A percentile compares a stretch with the other conserved stretches of the same genome.
Evolutionary conservation across 2,888 invertebrate genomes (phyloP).

Genomic region (Rhagonycha lutea): DNA sequence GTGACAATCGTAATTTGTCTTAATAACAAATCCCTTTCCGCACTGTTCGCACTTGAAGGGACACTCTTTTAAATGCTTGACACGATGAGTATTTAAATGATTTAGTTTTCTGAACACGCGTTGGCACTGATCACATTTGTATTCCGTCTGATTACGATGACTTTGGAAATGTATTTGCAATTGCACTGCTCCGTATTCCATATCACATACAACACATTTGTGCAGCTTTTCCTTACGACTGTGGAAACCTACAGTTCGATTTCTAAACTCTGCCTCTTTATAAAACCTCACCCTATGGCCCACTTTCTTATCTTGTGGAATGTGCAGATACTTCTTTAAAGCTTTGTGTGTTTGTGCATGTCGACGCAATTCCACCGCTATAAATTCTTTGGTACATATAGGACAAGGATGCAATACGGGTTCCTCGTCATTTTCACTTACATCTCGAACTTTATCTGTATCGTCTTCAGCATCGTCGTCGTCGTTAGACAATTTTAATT

Average conservation of each 20-base stretch:
- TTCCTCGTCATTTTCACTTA: neutral
- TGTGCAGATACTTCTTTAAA: conserved; percentile 42
- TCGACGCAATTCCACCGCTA: conserved; percentile 38
- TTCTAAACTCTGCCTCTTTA: conserved; percentile 10
- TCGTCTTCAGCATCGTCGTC: neutral
- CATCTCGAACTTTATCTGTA: neutral
- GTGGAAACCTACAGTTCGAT: conserved; percentile 28
- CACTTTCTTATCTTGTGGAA: conserved; percentile 35
- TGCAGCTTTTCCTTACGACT: conserved; percentile 37
- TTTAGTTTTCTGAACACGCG: conserved; percentile 44
- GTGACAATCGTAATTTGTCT: conserved; percentile 46
- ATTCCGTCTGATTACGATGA: conserved; percentile 41
- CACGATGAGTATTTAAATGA: conserved; percentile 44
- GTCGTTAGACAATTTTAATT: neutral
- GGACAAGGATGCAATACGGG: conserved; percentile 39
- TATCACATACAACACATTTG: conserved; percentile 41
- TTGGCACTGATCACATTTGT: conserved; percentile 43
- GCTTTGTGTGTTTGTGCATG: conserved; percentile 44
- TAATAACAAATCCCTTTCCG: conserved; percentile 45
- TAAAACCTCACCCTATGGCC: conserved; percentile 30
- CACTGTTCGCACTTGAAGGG: conserved; percentile 45
- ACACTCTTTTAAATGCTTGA: conserved; percentile 45
- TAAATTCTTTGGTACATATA: conserved; percentile 41
- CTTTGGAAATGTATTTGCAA: conserved; percentile 40
- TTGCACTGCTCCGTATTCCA: conserved; percentile 35